Base-by-base conservation (phyloP, 2,888 invertebrate genomes). In the Petrophora chlorosata region DNA sequence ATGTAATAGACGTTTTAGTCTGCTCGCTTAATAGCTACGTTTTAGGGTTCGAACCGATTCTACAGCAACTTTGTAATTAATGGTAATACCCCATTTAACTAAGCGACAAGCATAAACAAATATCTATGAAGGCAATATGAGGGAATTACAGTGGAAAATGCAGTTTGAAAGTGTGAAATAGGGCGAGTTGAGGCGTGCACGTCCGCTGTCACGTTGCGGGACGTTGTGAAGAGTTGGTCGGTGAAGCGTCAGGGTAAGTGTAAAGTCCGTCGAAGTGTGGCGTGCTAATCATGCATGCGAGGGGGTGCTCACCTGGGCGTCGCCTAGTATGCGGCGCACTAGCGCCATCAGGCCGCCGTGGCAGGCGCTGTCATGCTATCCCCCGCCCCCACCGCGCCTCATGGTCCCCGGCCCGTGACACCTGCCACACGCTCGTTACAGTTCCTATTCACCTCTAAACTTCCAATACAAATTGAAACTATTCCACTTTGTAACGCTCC, bases 261-360 rank as follows among this genome's bases (percentile, higher is more conserved):
- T 40, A 61, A 63, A 54, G 59, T 49, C 49, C 53, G 60, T 59
- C 44, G 56, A 59, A 59, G 64, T 53, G 59, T 63, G 56, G 59
- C 43, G 59, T 43, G 59, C 56, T 68, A 65, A 70, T 69, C 62
- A 61, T 65, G 61, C 63, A 61, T 60, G 59, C 28, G 10, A 14
- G 5, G 28, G 16, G 35, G 3, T 26, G 36, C 79, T 90, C 83
- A 95, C 94, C 94, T 96, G 96, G 87, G 96, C 96, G 92, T 96
- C 96, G 86, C 95, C 93, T 79, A 96, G 92, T 85, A 96, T 94
- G 79, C 94, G 94, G 89, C 95, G 94, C 94, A 96, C 96, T 90
- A 96, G 93, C 90, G 94, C 94, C 95, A 95, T 94, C 91, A 94
- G 93, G 92, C 94, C 92, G 92, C 93, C 91, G 88, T 93, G 91